These are phyloP conservation scores for Forbesichthys agassizii DNA, from an alignment of 2,113 vertebrate genomes.

Conservation along the genomic window DNA sequence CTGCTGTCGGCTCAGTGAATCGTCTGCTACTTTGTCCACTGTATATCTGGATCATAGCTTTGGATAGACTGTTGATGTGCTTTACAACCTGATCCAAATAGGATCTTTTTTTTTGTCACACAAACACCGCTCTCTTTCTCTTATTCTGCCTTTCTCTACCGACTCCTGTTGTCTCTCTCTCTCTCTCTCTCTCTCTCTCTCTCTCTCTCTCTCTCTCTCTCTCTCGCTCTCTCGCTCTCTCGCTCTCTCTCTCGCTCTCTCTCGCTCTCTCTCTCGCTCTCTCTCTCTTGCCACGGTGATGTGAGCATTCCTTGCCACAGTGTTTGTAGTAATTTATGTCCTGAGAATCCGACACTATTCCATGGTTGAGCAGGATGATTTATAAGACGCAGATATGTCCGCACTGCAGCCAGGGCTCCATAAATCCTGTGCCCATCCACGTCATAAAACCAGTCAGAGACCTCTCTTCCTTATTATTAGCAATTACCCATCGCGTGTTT, in stretches of 20 bases:
- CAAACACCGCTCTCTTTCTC: neutral
- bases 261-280: neutral
- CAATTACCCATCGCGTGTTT: slow-evolving; percentile 62
- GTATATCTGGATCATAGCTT: neutral
- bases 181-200: slow-evolving; percentile 5
- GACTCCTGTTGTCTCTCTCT: neutral
- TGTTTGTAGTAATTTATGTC: slow-evolving; percentile 45
- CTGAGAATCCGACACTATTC: slow-evolving; percentile 38
- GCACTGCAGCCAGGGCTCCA: slow-evolving; percentile 23
- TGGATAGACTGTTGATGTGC: neutral
- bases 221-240: too few species aligned
- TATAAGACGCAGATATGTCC: slow-evolving; percentile 25
- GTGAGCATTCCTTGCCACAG: neutral
- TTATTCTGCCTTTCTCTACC: slow-evolving; percentile 3
- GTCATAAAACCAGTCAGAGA: slow-evolving; percentile 34
- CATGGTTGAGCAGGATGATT: slow-evolving; percentile 53
- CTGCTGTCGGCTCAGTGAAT: neutral
- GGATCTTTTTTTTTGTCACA: neutral
- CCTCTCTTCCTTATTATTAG: slow-evolving; percentile 57
- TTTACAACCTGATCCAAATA: slow-evolving; percentile 42
- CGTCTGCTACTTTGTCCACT: slow-evolving; percentile 2
- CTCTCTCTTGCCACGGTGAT: slow-evolving; percentile 5
- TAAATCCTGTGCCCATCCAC: slow-evolving; percentile 41
- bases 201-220: slow-evolving; percentile 2
- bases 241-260: neutral